These are phyloP conservation scores for Lordiphosa stackelbergi DNA, from an alignment of 1,140 invertebrate species.

Conservation along the genomic window DNA sequence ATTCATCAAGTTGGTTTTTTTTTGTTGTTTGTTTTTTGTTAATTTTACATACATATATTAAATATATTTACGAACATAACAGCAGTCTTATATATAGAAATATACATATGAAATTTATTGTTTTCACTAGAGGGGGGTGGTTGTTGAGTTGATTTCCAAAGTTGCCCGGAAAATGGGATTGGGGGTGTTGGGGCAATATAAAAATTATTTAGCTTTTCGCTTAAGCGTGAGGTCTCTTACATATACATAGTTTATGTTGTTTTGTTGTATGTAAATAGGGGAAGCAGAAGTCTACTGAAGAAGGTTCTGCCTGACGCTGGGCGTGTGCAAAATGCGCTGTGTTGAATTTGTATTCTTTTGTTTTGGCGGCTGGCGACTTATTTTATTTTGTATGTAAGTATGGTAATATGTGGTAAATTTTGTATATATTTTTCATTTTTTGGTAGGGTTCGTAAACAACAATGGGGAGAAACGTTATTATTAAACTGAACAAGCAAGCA, in stretches of 20 bases:
- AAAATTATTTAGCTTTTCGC: conserved; percentile 58
- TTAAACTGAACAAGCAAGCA: no score
- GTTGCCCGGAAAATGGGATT: conserved; percentile 31
- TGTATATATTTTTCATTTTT: conserved; percentile 11
- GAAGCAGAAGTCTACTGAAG: conserved; percentile 41
- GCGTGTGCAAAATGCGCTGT: conserved; percentile 68
- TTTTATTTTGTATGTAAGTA: conserved; percentile 7
- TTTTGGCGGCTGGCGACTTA: conserved; percentile 61
- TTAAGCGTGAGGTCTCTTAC: conserved; percentile 57
- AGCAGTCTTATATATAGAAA: conserved; percentile 76
- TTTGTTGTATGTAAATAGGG: conserved; percentile 21
- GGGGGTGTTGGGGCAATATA: conserved; percentile 28
- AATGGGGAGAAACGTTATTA: no score
- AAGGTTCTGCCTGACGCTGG: conserved; percentile 41
- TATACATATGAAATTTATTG: conserved; percentile 63
- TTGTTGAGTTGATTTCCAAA: conserved; percentile 53
- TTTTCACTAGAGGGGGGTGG: conserved; percentile 60
- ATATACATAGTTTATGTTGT: no score
- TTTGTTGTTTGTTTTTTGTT: conserved; percentile 54
- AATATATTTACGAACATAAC: conserved; percentile 77
- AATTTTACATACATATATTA: conserved; percentile 71
- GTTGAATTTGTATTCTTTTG: conserved; percentile 36
- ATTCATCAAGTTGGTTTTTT: conserved; percentile 33
- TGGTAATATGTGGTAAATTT: conserved; percentile 28
- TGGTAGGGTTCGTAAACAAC: no score